Base-by-base conservation (phyloP, 2,797 vertebrate genomes). In the Channallabes apus region DNA sequence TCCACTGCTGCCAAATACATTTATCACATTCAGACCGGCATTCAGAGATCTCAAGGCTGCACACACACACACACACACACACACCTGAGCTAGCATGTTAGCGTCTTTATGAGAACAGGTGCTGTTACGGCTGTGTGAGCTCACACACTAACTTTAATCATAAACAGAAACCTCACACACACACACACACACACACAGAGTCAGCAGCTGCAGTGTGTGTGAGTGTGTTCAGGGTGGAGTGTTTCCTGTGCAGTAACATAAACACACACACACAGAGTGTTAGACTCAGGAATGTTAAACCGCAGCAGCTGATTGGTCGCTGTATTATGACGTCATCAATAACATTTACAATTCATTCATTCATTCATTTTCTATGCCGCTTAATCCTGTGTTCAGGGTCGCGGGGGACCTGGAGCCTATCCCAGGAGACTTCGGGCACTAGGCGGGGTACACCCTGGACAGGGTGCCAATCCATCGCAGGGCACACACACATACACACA, bases 41-140 rank as follows among this genome's bases (percentile, higher is more conserved):
- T 68, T 32, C 27, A 35, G n/a, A 59, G 3, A 58, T 15, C 58
- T 59, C 18, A 5, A 18, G 58, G 58, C 58, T 58, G 18, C 67
- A 35, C 67, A 9, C 32, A 38, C 67, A 69, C 32, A 72, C 38
- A 46, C 22, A 46, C 69, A 72, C 68, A 71, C 22, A n/a, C 69
- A 32, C 62, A 82, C 41, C 80, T 46, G 80, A 82, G 51, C 24
- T 62, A 69, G 64, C 41, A 3, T 22, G 41, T 68, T 68, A 59
- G 75, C 17, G 56, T 77, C 27, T 9, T 59, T 35, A 58, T 77
- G 20, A 35, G 24, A 65, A 46, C 81, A 82, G 67, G 29, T 61
- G 29, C 65, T 54, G 4, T 11, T 18, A 32, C 46, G 15, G 62
- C 41, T 35, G 27, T 72, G 51, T 65, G 79, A 80, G 15, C 15